Conservation (phyloP, 1,140 invertebrate species). For the Myzus persicae region DNA sequence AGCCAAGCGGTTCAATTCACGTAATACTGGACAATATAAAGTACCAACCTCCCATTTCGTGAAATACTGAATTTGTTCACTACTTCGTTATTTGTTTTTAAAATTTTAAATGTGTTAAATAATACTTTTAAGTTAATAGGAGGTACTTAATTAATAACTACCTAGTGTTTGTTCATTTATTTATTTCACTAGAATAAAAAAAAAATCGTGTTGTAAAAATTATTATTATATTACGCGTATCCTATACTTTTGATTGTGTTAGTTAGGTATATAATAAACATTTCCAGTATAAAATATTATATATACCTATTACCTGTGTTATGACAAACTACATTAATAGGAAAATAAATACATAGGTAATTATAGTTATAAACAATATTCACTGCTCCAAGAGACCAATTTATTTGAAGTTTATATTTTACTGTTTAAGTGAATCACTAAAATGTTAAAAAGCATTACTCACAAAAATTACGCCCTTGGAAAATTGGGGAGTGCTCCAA, state of each 20-base stretch:
- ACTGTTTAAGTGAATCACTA: no score
- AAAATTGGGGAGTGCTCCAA: no score
- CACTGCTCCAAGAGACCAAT: no score
- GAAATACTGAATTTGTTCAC: neutral
- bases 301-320: neutral
- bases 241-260: neutral
- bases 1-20: no score
- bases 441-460: no score
- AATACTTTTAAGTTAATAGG: neutral
- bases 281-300: no score
- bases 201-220: neutral
- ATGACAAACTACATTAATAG: neutral
- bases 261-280: neutral
- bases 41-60: no score
- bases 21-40: no score
- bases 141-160: neutral
- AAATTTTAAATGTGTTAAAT: neutral
- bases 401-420: no score
- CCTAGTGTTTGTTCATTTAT: neutral
- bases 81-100: neutral
- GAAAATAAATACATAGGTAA: neutral
- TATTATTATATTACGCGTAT: neutral
- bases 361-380: no score
- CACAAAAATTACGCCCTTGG: no score
- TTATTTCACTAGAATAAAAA: neutral